phyloP scores from a whole-genome alignment of 2,888 invertebrate species.

The Cryptus viduatorius region DNA sequence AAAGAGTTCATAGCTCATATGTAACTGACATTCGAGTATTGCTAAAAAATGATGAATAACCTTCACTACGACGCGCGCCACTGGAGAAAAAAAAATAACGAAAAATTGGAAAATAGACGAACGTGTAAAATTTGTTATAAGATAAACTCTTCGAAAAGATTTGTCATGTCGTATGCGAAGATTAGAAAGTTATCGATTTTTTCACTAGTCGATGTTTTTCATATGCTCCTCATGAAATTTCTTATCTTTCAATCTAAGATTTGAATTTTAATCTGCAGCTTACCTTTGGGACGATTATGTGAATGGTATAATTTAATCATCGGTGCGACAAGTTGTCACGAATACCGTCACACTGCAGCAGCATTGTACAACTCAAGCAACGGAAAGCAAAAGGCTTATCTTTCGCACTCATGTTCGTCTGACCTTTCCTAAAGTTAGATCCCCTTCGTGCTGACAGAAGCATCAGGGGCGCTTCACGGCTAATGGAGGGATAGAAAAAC shows the following conservation, averaged over 20 bases:
- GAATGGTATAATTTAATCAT: background rate
- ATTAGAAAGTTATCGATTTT: too few species aligned
- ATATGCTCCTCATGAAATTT: background rate
- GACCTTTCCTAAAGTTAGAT: conserved; percentile 75
- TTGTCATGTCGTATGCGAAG: too few species aligned
- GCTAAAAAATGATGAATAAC: too few species aligned
- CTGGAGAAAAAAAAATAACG: too few species aligned
- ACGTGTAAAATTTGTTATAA: too few species aligned
- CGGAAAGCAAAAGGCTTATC: conserved; percentile 23
- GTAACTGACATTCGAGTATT: too few species aligned
- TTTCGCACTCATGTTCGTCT: conserved; percentile 51
- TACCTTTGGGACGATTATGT: background rate
- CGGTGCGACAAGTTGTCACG: conserved; percentile 11
- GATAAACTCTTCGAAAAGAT: too few species aligned
- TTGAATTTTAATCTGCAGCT: background rate
- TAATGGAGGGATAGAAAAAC: conserved; percentile 70
- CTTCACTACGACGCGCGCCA: too few species aligned
- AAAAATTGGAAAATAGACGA: too few species aligned
- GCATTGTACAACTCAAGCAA: background rate
- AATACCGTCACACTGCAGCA: conserved; percentile 7
- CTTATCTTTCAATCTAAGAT: background rate
- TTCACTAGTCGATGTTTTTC: too few species aligned
- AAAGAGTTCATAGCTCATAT: too few species aligned
- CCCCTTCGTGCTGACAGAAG: conserved; percentile 63
- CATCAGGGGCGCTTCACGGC: conserved; percentile 60